Percentiles rank a stretch among this genome's conserved stretches.
Evolutionary conservation across 2,113 vertebrate genomes (phyloP).

Genomic region (Dipodomys merriami): DNA sequence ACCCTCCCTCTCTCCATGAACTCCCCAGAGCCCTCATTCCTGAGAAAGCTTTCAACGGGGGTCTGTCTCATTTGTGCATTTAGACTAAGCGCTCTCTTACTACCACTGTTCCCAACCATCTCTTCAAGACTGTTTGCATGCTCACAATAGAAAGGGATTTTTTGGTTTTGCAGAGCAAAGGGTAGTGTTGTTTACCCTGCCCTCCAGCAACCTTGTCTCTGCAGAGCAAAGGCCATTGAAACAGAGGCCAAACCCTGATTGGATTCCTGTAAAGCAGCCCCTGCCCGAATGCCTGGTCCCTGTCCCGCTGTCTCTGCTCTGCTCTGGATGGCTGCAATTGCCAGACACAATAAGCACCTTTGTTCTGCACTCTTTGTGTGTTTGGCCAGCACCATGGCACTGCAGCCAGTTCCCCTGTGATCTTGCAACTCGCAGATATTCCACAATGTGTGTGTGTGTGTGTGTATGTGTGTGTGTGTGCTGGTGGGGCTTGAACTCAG

Average conservation of each 20-base stretch:
- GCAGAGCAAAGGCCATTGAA: slow-evolving; percentile 3
- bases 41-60: neutral
- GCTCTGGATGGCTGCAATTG: neutral
- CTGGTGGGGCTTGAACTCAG: too few species aligned
- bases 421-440: neutral
- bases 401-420: neutral
- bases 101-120: neutral
- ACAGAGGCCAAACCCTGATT: neutral
- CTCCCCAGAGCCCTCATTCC: neutral
- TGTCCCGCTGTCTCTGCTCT: neutral
- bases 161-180: neutral
- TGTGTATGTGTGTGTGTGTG: too few species aligned
- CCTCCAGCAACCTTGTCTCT: neutral
- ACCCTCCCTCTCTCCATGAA: neutral
- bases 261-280: neutral
- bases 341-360: neutral
- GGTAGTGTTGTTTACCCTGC: neutral
- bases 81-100: too few species aligned
- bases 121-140: neutral
- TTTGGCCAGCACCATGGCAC: neutral
- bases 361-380: neutral
- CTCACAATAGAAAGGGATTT: neutral
- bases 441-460: too few species aligned
- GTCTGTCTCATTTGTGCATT: neutral
- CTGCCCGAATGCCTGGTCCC: neutral